phyloP scores from a whole-genome alignment of 2,113 vertebrate species.

The Hippocampus comes region DNA sequence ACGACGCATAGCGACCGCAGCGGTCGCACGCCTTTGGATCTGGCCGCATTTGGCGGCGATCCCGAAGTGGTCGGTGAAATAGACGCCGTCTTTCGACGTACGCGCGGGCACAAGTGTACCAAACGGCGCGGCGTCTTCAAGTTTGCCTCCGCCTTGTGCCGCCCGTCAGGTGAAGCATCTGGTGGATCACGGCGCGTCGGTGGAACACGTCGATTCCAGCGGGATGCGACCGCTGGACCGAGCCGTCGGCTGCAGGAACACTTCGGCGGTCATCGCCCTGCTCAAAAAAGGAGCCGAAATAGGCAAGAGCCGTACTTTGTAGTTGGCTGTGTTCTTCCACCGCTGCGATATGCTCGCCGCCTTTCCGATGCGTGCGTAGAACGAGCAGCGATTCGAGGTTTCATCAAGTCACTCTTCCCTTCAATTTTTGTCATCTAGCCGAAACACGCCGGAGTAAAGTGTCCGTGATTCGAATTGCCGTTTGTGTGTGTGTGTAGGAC shows the following conservation, averaged over 20 bases:
- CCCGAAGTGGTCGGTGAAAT: slow-evolving; percentile 86
- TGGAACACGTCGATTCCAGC: slow-evolving; percentile 94
- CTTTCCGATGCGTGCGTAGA: not conserved
- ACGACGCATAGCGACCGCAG: slow-evolving; percentile 92
- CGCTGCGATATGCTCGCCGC: too few species aligned
- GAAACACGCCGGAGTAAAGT: too few species aligned
- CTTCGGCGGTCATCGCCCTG: slow-evolving; percentile 91
- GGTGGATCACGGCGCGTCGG: slow-evolving; percentile 93
- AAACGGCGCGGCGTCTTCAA: not conserved
- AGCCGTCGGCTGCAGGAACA: slow-evolving; percentile 95
- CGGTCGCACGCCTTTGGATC: slow-evolving; percentile 89
- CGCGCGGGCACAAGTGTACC: not conserved
- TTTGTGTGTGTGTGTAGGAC: slow-evolving; percentile 74
- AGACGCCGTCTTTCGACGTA: not conserved
- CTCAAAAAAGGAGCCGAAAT: slow-evolving; percentile 98
- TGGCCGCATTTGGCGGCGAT: slow-evolving; percentile 92
- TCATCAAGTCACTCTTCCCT: too few species aligned
- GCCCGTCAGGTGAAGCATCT: slow-evolving; percentile 87
- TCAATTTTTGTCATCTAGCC: not conserved
- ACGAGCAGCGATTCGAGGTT: too few species aligned
- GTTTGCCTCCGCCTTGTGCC: not conserved
- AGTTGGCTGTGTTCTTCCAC: too few species aligned
- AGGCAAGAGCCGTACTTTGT: slow-evolving; percentile 66
- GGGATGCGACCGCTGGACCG: slow-evolving; percentile 95
- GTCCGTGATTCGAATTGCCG: not conserved